Evolutionary conservation across 2,797 vertebrate species (phyloP), one percentile per base, ranked within the genome.

Genomic region (Malurus splendens): DNA sequence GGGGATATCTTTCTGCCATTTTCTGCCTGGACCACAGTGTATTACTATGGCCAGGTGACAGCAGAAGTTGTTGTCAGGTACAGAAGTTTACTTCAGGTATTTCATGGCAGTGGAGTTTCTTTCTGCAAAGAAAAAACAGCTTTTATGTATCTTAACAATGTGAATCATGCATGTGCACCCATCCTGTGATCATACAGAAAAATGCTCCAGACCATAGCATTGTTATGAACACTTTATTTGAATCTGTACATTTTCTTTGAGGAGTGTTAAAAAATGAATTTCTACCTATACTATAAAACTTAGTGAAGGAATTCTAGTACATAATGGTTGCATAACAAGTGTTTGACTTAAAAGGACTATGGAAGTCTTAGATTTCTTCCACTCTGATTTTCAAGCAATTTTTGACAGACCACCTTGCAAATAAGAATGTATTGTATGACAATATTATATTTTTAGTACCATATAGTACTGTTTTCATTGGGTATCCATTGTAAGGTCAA

Each of bases 11-110:
- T 78, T 72, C 66, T 83, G 47, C 32, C 28, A 6, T 72, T 61
- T 79, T 91, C 51, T 76, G 41, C 19, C 22, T 30, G 42, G 48
- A 52, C 14, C 3, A 20, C n/a, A 32, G n/a, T 24, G 10, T 52
- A 51, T 77, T 66, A 28, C 28, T 32, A 8, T 2, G 19, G 50
- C 12, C 0, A 0, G 38, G 18, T 9, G 17, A 42, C 1, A 66
- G 61, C 32, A 60, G 33, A 74, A 57, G 17, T 33, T 73, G 6
- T 55, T 73, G n/a, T 16, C 33, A 45, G 38, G 33, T 54, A 72
- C 7, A 61, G 27, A 88, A 48, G 13, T 59, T 66, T 66, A 30
- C 17, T 45, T 55, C n/a, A 67, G 68, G 24, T 13, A 59, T 44
- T 82, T 82, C 36, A 61, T 5, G 61, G 48, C 16, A 54, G 4